phyloP scores from a whole-genome alignment of 1,140 invertebrate genomes.

The Scaptomyza graminum region DNA sequence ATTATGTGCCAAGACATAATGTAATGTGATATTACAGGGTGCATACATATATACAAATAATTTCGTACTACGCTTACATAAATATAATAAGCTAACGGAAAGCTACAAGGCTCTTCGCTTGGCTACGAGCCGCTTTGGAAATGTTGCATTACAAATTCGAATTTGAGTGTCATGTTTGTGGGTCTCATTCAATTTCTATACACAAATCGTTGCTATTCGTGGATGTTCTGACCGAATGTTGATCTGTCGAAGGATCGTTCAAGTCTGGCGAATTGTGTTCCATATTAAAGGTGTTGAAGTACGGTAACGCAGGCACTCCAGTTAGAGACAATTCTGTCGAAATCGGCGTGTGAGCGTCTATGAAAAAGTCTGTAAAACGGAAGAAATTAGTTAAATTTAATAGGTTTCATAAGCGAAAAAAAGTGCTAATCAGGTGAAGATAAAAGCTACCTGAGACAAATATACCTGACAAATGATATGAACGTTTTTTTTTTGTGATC shows the following conservation, averaged over 20 bases:
- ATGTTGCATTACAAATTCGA: conserved; percentile 46
- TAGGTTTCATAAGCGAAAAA: neutral
- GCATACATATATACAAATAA: conserved; percentile 28
- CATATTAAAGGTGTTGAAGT: conserved; percentile 24
- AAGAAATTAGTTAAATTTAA: neutral
- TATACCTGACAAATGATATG: conserved; percentile 42
- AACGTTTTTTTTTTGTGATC: conserved; percentile 10
- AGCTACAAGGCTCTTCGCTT: conserved; percentile 45
- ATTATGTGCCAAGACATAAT: conserved; percentile 20
- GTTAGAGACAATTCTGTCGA: conserved; percentile 6
- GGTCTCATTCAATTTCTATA: conserved; percentile 41
- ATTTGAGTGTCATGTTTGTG: conserved; percentile 25
- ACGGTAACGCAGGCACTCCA: conserved; percentile 4
- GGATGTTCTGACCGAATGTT: conserved; percentile 15
- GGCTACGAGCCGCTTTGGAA: conserved; percentile 49
- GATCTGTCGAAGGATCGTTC: conserved; percentile 7
- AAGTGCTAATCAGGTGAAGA: neutral
- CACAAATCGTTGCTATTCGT: conserved; percentile 34
- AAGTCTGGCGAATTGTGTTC: conserved; percentile 12
- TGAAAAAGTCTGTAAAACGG: conserved; percentile 59
- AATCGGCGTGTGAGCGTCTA: conserved; percentile 60
- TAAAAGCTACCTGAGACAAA: neutral
- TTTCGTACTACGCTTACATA: conserved; percentile 43
- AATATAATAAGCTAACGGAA: conserved; percentile 37
- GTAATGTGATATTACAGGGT: conserved; percentile 34